A percentile compares a stretch with the other conserved stretches of the same genome.
phyloP scores from a whole-genome alignment of 2,888 invertebrate genomes.

The Epicampocera succincta region DNA sequence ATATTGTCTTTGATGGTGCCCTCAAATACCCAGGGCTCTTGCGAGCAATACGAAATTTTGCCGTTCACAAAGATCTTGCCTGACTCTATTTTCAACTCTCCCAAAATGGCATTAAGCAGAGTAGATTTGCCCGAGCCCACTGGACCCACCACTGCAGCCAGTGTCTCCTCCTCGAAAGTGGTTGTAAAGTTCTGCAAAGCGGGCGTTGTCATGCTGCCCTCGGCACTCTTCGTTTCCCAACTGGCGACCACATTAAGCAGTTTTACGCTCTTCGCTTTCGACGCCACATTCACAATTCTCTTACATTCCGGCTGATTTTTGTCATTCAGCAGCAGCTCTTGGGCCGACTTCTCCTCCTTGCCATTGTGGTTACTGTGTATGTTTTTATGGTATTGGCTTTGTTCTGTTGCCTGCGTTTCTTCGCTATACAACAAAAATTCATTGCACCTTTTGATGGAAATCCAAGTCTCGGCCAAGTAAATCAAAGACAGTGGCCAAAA shows the following conservation, averaged over 20 bases:
- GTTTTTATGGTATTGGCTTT: constrained; percentile 42
- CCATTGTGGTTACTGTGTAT: constrained; percentile 27
- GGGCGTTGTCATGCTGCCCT: constrained; percentile 79
- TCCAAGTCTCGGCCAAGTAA: constrained; percentile 88
- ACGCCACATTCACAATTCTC: constrained; percentile 72
- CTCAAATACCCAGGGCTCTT: constrained; percentile 91
- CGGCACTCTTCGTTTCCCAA: constrained; percentile 81
- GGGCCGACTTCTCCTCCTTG: constrained; percentile 55
- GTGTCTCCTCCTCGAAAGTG: constrained; percentile 73
- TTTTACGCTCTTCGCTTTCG: constrained; percentile 76
- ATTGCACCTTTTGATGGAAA: constrained; percentile 88
- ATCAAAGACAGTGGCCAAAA: constrained; percentile 91
- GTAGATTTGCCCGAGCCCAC: constrained; percentile 90
- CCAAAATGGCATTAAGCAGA: constrained; percentile 87
- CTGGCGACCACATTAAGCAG: constrained; percentile 82
- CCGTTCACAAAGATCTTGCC: constrained; percentile 86
- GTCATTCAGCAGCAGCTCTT: constrained; percentile 11
- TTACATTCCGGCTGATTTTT: background rate
- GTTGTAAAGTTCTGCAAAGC: constrained; percentile 82
- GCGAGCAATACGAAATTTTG: constrained; percentile 87
- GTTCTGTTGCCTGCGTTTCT: constrained; percentile 50
- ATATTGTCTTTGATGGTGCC: constrained; percentile 95
- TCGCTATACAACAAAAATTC: constrained; percentile 83
- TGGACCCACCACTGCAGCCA: constrained; percentile 85
- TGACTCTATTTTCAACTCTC: constrained; percentile 85